phyloP scores from a whole-genome alignment of 2,113 vertebrate species.

The Melanocharis versteri region DNA sequence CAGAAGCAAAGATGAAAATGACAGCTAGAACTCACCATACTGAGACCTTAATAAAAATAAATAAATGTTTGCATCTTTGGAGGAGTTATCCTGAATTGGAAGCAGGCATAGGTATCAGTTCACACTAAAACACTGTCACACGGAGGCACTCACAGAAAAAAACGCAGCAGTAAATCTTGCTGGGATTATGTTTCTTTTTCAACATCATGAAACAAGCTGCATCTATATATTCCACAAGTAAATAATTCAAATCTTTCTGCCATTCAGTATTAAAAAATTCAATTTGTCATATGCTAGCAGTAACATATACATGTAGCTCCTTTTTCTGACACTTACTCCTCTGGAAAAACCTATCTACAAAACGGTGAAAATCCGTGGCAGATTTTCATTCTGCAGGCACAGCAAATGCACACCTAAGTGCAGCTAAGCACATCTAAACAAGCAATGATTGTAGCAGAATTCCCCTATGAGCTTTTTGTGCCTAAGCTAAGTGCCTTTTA shows the following conservation, averaged over 20 bases:
- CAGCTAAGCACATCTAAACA: not conserved
- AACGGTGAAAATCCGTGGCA: not conserved
- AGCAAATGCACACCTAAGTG: not conserved
- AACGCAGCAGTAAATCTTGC: not conserved
- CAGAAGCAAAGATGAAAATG: not conserved
- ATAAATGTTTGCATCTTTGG: not conserved
- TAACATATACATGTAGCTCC: fast-evolving
- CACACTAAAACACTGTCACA: not conserved
- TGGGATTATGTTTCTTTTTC: not conserved
- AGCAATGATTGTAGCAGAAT: not conserved
- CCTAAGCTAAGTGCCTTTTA: not conserved
- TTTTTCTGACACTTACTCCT: not conserved
- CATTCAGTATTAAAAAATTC: not conserved
- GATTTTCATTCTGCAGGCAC: not conserved
- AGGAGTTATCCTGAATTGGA: not conserved
- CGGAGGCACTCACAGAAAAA: not conserved
- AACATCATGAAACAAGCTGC: not conserved
- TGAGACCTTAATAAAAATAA: not conserved
- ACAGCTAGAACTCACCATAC: not conserved
- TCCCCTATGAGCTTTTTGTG: not conserved
- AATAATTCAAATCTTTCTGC: not conserved
- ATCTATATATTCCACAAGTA: not conserved
- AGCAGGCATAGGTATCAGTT: not conserved
- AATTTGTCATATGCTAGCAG: not conserved
- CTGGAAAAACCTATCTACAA: not conserved